Evolutionary conservation across 2,113 vertebrate genomes (phyloP), one percentile per base, ranked within the genome.

Genomic region (Nothobranchius furzeri): DNA sequence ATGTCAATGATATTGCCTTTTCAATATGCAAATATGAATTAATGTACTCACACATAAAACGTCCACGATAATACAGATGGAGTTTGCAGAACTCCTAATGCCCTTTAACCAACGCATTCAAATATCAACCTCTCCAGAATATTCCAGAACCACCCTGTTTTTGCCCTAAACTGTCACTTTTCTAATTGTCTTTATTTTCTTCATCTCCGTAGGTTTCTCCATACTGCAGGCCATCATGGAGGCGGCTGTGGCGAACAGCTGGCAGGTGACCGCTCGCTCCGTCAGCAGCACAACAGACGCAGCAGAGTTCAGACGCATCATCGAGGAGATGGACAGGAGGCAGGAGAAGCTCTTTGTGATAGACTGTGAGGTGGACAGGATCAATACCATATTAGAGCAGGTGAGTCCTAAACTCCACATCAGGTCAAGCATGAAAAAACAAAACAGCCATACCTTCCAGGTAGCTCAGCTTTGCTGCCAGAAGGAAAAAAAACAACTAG

Each of bases 161-260:
- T 68, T 57, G 60, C 70, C 60, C 52, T 8, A 50, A 82, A 79
- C 40, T 60, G 49, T 64, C 56, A 60, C 35, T 62, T 55, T 57
- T 42, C 81, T 82, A 67, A 86, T 75, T 51, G 60, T 70, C 53
- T 59, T 45, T 17, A 42, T 42, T 55, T 24, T 75, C 42, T 55
- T 12, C 75, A 10, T 55, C 54, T 75, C 59, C 85, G 42, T 65
- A 99, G 97, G 98, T 79, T 99, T 98, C 92, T 98, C 98, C 37
- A 98, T 99, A 79, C 95, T 99, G 78, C 98, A 99, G 89, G 96
- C 96, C 9, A 98, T 99, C 90, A 98, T 99, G 98, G 97, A 99
- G 93, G 95, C 97, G 62, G 97, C 97, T 7, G 98, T 99, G 47
- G 95, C 97, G 46, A 99, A 98, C 91, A 98, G 97, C 93, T 99